Evolutionary conservation across 1,140 invertebrate genomes (phyloP).

Genomic region (Microplitis mediator): DNA sequence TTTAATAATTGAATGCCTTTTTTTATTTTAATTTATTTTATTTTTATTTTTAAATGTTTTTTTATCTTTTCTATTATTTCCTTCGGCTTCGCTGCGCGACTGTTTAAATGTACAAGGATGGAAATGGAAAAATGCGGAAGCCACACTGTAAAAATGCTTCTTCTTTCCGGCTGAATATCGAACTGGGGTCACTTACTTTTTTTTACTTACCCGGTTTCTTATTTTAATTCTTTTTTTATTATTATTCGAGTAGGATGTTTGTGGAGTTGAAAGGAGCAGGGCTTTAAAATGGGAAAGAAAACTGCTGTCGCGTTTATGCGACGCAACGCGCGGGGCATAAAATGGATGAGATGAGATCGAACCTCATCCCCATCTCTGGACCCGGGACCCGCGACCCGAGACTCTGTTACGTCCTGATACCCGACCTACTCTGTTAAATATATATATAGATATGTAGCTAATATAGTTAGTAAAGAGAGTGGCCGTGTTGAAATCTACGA

Average conservation of each 20-base stretch:
- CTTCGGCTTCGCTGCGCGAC: neutral
- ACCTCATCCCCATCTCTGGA: neutral
- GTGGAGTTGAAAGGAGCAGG: neutral
- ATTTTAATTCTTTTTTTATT: neutral
- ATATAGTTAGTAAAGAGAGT: no score
- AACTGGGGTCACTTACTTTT: neutral
- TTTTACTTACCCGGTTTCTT: neutral
- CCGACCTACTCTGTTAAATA: no score
- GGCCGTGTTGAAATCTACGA: neutral
- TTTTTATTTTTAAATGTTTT: neutral
- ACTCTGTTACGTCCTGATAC: no score
- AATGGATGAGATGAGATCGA: slow-evolving; percentile 24
- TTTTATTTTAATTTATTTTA: neutral
- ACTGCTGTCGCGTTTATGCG: slow-evolving; percentile 5
- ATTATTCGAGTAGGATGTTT: neutral
- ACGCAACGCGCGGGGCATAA: slow-evolving; percentile 6
- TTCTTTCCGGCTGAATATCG: neutral
- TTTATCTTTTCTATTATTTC: neutral
- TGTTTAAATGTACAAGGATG: neutral
- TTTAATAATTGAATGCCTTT: neutral
- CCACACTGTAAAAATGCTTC: neutral
- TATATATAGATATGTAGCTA: no score
- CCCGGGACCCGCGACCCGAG: no score
- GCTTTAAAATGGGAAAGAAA: neutral
- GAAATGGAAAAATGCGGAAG: slow-evolving; percentile 1